These are phyloP conservation scores for Dallia pectoralis DNA, from an alignment of 2,797 vertebrate genomes.

Conservation along the genomic window DNA sequence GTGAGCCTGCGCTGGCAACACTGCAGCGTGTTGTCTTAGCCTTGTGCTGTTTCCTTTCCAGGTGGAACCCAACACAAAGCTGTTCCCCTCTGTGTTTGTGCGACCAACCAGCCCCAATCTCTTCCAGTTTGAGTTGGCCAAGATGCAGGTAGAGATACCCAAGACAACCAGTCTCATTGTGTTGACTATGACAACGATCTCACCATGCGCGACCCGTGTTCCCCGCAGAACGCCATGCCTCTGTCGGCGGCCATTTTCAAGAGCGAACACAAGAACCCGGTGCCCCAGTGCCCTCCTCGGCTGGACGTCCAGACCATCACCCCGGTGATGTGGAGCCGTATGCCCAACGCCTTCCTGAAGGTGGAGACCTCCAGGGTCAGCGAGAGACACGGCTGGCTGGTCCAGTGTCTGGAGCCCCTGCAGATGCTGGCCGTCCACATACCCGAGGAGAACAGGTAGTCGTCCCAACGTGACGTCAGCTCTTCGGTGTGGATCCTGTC, in stretches of 20 bases:
- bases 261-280: conserved; percentile 91
- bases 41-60: conserved; percentile 51
- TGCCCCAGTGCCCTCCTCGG: conserved; percentile 93
- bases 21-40: conserved; percentile 8
- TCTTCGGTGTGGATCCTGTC: background rate
- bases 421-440: conserved; percentile 98
- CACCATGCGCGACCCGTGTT: background rate
- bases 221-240: conserved; percentile 89
- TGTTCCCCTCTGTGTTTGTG: conserved; percentile 95
- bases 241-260: conserved; percentile 97
- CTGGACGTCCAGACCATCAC: conserved; percentile 93
- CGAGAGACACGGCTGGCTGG: conserved; percentile 94
- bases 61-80: conserved; percentile 97
- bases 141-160: conserved; percentile 83
- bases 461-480: background rate
- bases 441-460: conserved; percentile 83
- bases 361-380: conserved; percentile 91
- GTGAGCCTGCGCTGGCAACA: conserved; percentile 22
- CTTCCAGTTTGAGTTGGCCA: conserved; percentile 94
- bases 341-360: conserved; percentile 94
- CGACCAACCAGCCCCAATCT: conserved; percentile 91
- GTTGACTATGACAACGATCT: background rate
- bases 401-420: conserved; percentile 92
- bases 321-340: conserved; percentile 95
- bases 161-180: background rate